Percentiles rank a stretch among this genome's conserved stretches.
phyloP scores from a whole-genome alignment of 2,888 invertebrate species.

The Diplolepis rosae region DNA sequence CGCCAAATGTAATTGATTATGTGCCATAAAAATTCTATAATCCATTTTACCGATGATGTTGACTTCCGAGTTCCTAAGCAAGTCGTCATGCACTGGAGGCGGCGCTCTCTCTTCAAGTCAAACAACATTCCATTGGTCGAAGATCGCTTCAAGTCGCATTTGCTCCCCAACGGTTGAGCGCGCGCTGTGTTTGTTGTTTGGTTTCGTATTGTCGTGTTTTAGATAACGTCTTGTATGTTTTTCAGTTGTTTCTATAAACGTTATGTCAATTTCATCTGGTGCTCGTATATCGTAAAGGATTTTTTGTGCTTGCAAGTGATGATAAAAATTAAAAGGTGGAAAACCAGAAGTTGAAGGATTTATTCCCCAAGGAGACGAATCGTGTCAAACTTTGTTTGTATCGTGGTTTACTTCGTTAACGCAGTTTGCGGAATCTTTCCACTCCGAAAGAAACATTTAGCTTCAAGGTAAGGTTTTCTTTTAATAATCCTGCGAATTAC shows the following conservation, averaged over 20 bases:
- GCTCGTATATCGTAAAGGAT: neutral
- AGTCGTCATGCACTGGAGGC: too few species aligned
- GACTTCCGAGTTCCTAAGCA: neutral
- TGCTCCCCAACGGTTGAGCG: constrained; percentile 6
- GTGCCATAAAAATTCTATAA: too few species aligned
- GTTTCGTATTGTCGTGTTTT: neutral
- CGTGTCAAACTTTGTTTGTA: constrained; percentile 9
- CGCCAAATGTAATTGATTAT: too few species aligned
- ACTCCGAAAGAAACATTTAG: neutral
- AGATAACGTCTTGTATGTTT: constrained; percentile 9
- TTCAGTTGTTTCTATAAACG: neutral
- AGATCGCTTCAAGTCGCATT: neutral
- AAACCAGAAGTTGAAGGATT: neutral
- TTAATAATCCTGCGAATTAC: neutral
- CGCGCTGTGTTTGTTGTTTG: neutral
- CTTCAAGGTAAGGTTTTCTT: constrained; percentile 16
- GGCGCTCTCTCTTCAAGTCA: neutral
- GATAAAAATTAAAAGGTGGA: neutral
- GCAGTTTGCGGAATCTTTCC: constrained; percentile 5
- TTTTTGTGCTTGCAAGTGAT: constrained; percentile 1
- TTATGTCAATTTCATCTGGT: neutral
- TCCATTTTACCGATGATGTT: neutral
- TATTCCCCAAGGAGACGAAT: neutral
- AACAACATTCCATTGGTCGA: neutral
- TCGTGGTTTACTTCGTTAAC: constrained; percentile 8